A percentile compares a stretch with the other conserved stretches of the same genome.
Conservation (phyloP, 2,888 invertebrate species). For the Mactromeris polynyma region DNA sequence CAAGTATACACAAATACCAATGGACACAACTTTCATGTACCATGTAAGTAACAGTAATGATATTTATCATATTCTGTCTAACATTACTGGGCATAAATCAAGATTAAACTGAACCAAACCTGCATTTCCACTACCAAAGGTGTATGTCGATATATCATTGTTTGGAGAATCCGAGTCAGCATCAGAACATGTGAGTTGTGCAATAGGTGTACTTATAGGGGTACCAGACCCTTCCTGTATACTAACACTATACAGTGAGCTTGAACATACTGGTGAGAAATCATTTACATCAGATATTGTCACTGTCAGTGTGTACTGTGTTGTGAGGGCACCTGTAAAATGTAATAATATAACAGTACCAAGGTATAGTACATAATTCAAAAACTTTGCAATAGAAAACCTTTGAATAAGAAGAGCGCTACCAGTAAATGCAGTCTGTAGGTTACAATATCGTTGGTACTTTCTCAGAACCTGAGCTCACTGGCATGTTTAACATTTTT, state of each 20-base stretch:
- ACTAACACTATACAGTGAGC: slow-evolving; percentile 63
- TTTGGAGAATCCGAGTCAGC: slow-evolving; percentile 70
- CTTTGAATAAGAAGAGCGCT: too few species aligned
- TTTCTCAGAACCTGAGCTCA: too few species aligned
- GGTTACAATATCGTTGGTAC: too few species aligned
- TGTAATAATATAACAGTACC: too few species aligned
- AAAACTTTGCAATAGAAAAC: not conserved
- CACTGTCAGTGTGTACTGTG: slow-evolving; percentile 70
- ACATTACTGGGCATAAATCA: too few species aligned
- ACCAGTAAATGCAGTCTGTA: too few species aligned
- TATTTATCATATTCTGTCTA: too few species aligned
- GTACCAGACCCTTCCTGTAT: slow-evolving; percentile 72
- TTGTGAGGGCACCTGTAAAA: slow-evolving; percentile 57
- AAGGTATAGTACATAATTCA: too few species aligned
- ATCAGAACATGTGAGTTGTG: slow-evolving; percentile 74
- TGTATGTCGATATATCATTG: slow-evolving; percentile 67
- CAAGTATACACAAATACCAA: too few species aligned
- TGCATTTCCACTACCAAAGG: slow-evolving; percentile 70
- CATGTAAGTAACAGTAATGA: too few species aligned
- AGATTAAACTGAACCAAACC: slow-evolving; percentile 20
- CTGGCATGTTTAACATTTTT: too few species aligned
- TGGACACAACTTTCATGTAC: too few species aligned
- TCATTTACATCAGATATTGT: slow-evolving; percentile 79
- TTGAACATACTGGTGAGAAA: slow-evolving; percentile 78
- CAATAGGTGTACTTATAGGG: slow-evolving; percentile 61